Evolutionary conservation across 2,113 vertebrate species (phyloP).

Genomic region (Ctenomys sociabilis): DNA sequence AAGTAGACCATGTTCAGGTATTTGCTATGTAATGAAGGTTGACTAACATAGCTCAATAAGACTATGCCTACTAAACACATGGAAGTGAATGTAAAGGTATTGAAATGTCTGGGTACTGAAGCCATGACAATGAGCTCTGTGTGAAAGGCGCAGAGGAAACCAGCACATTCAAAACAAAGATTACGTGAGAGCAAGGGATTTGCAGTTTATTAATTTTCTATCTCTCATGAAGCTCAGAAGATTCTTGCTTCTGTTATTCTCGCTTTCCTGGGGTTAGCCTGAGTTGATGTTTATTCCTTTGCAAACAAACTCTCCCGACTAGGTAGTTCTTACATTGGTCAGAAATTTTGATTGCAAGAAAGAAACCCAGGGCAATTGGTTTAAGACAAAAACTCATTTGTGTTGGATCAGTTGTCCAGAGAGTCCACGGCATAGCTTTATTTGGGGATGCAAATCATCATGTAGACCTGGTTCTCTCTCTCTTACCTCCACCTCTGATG

Average conservation of each 20-base stretch:
- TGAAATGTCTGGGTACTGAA: background rate
- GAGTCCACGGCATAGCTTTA: background rate
- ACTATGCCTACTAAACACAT: background rate
- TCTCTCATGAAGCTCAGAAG: background rate
- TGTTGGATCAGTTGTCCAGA: background rate
- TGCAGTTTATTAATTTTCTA: background rate
- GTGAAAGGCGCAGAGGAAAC: background rate
- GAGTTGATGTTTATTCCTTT: background rate
- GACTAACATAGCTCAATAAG: background rate
- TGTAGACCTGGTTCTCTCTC: background rate
- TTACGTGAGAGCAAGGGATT: background rate
- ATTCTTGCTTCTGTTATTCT: background rate
- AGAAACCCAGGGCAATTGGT: background rate
- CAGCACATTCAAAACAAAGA: background rate
- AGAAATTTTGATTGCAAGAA: constrained; percentile 30
- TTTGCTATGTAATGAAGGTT: background rate
- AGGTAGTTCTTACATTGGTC: background rate
- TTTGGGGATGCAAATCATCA: background rate
- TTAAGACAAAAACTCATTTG: background rate
- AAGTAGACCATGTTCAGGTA: background rate
- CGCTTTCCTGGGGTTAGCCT: constrained; percentile 20
- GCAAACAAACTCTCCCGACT: constrained; percentile 4
- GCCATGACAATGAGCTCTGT: background rate
- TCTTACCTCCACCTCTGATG: background rate
- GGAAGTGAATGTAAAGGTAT: background rate